Evolutionary conservation across 2,888 invertebrate genomes (phyloP).

Genomic region (Elgonia sp.): DNA sequence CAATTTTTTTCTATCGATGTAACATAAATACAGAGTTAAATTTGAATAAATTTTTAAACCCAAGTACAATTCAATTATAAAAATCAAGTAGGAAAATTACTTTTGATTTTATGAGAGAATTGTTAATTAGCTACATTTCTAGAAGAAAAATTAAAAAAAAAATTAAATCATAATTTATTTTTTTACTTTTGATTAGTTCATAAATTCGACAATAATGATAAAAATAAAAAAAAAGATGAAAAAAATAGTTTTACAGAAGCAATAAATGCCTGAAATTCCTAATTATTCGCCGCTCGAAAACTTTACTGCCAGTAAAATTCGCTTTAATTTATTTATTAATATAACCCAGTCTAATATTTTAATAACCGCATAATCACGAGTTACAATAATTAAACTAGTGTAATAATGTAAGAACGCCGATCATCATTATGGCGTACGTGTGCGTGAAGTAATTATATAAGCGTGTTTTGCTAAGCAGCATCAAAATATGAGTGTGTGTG

Average conservation of each 20-base stretch:
- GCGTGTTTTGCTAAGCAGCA: too few species aligned
- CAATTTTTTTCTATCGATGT: constrained; percentile 27
- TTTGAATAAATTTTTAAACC: not conserved
- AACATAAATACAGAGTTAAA: not conserved
- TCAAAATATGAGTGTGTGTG: too few species aligned
- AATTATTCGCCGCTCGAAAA: not conserved
- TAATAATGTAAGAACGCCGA: constrained; percentile 37
- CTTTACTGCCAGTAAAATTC: not conserved
- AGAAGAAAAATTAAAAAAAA: not conserved
- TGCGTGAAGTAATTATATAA: too few species aligned
- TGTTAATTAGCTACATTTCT: too few species aligned
- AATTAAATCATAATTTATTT: not conserved
- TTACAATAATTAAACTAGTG: constrained; percentile 27
- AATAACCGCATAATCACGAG: constrained; percentile 20
- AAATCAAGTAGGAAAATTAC: not conserved
- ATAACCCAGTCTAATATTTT: constrained; percentile 21
- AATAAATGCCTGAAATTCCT: not conserved
- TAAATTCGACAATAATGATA: not conserved
- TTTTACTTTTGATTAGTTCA: not conserved
- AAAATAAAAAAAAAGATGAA: not conserved
- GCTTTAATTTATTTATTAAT: constrained; percentile 14
- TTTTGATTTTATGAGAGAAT: too few species aligned
- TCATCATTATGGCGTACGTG: too few species aligned
- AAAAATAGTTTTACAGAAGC: not conserved
- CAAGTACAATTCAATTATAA: not conserved